Base-by-base conservation (phyloP, 2,113 vertebrate genomes). In the Chroicocephalus ridibundus region DNA sequence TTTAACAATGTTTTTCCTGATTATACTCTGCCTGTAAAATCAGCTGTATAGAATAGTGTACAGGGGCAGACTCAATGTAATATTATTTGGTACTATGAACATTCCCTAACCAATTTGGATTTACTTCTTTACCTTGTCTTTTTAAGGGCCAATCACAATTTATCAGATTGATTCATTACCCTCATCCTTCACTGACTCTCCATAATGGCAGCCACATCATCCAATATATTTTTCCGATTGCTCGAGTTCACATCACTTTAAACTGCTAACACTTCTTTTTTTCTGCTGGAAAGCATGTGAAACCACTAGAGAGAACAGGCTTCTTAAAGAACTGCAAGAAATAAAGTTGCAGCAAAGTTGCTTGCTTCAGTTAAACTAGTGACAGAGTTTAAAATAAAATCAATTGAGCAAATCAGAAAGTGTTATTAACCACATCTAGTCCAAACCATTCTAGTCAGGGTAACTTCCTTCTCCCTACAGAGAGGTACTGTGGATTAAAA, bases 381-480 rank as follows among this genome's bases (percentile, higher is more conserved):
- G 71, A 8, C 38, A 76, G 15, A 55, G 15, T 89, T 89, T 86
- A 77, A 96, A 94, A 93, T 86, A 78, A 96, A 97, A 95, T 74
- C 47, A 68, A 4, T 25, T 52, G 38, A 52, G 15, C 11, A 90
- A 78, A 91, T 82, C 62, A 90, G 42, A 75, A 64, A 87, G 12
- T 74, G 25, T 55, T 66, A 42, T 78, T 80, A 86, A 92, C 15
- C 9, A 20, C 42, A 22, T 32, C 25, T 87, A 88, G 40, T 38
- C 22, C 11, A 62, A 44, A 57, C 21, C 18, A 54, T 57, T 80
- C 52, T 31, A 46, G 16, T 51, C 36, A 61, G 27, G 3, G 9
- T 61, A 79, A 40, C 8, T 61, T 42, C 9, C 8, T 2, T 47
- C 17, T 51, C 24, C 27, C 32, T 74, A 5, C 31, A 54, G 71